Evolutionary conservation across 35 echinoderm and acorn worm genomes (phyloP).

Genomic region (Heliocidaris tuberculata): DNA sequence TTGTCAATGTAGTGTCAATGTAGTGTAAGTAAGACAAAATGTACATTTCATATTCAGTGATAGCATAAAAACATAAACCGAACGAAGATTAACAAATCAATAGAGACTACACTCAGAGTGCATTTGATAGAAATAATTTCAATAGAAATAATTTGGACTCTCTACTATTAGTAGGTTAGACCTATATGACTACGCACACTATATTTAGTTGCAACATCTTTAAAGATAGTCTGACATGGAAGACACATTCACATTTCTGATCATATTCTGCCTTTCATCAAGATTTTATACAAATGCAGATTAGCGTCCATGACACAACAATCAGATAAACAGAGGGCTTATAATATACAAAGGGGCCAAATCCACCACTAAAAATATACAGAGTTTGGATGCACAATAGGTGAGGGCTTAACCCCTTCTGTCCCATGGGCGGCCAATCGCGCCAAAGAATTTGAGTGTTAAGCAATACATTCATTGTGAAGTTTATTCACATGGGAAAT

Average conservation of each 20-base stretch:
- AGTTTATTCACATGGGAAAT: no score
- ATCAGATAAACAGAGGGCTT: background rate
- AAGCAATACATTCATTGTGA: no score
- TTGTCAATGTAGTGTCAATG: background rate
- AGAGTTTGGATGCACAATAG: background rate
- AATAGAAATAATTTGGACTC: background rate
- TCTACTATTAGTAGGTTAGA: background rate
- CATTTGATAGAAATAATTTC: background rate
- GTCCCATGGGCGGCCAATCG: no score
- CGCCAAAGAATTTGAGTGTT: no score
- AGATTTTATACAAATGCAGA: background rate
- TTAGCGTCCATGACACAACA: background rate
- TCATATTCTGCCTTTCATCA: background rate
- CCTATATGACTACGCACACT: background rate
- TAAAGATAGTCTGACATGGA: background rate
- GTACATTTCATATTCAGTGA: background rate
- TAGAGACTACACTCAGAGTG: background rate
- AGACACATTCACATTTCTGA: background rate
- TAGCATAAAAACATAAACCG: background rate
- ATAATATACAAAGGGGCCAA: background rate
- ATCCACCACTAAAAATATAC: background rate
- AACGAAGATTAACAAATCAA: background rate
- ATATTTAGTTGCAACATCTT: background rate
- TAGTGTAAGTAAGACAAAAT: background rate
- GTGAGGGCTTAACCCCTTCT: no score